Base-by-base conservation (phyloP, 1,140 invertebrate species). In the Penaeus vannamei region DNA sequence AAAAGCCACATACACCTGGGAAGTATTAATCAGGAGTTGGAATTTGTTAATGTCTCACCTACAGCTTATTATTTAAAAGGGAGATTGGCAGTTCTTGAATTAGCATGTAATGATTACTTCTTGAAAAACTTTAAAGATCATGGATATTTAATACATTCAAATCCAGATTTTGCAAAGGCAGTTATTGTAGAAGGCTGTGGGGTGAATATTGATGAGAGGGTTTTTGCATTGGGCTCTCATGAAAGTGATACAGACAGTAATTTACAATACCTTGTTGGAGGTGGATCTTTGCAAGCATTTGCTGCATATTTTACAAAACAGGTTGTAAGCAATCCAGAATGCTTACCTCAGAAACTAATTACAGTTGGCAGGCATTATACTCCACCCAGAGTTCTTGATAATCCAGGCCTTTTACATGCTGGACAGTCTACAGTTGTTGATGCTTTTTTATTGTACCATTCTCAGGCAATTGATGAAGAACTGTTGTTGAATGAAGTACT, bases 111-210 rank as follows among this genome's bases (percentile, higher is more conserved):
- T 85, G 72, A 84, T 20, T 62, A 85, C 64, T 89, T 89, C 29
- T 64, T 66, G 7, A 76, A 72, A n/a, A 26, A 22, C 32, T 79
- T 89, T 26, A 84, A 66, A 64, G 22, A 20, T 20, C 26, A 84
- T 64, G 82, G 82, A 59, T 89, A 64, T 60, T 23, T 79, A 42
- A 53, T 59, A 2, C 66, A 64, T 14, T 89, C 81, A 14, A 89
- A 89, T 66, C 61, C 87, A 79, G 87, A 89, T 85, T 85, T 89
- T 89, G 87, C 66, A 23, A 89, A 89, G 61, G 87, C 69, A 46
- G 82, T 64, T 26, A 62, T 89, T 53, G 53, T 89, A 46, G 87
- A 89, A 61, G 87, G 87, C 12, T 77, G 87, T 89, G 87, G 87
- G 26, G 60, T 84, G 4, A 81, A 84, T 53, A 42, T 61, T 60